Evolutionary conservation across 2,797 vertebrate species (phyloP), one percentile per base, ranked within the genome.

Genomic region (Sphenodon punctatus): DNA sequence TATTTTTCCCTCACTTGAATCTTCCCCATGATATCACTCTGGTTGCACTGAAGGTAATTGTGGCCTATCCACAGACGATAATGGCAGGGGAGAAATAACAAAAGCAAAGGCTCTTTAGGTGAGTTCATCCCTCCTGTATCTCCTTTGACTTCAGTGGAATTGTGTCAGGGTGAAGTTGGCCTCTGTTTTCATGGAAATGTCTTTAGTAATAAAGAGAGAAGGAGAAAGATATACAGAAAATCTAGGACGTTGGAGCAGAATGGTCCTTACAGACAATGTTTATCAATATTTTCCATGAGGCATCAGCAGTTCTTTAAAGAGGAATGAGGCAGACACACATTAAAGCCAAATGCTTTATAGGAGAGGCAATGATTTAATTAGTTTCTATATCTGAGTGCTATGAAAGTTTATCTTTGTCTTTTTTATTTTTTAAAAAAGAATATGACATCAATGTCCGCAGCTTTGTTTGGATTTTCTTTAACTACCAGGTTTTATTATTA

Each of bases 261-360:
- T 30, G 67, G 48, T 3, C 16, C 76, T 65, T 2, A n/a, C 75
- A 87, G 85, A 71, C 60, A 68, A 81, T 56, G 82, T 83, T 87
- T 82, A 60, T 76, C 58, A 45, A 74, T 38, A 59, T 88, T 90
- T 93, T 85, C 83, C 85, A 77, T 0, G n/a, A 88, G 67, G 75
- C 77, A 87, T 84, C 89, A 89, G 82, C 77, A 80, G 41, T 80
- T 89, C 88, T 87, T 87, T 82, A 87, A 91, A 77, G 89, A 90
- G 88, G 82, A 88, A 86, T 87, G 86, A 90, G 68, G 74, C 85
- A 60, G 75, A 86, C 84, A 86, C 84, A 84, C 75, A 64, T 67
- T 58, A 34, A n/a, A 78, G 80, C 85, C 51, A 75, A 80, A 89
- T 76, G 16, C 81, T 78, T 84, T 85, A 65, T 63, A 89, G 86